Base-by-base conservation (phyloP, 2,113 vertebrate genomes). In the Scomber japonicus region DNA sequence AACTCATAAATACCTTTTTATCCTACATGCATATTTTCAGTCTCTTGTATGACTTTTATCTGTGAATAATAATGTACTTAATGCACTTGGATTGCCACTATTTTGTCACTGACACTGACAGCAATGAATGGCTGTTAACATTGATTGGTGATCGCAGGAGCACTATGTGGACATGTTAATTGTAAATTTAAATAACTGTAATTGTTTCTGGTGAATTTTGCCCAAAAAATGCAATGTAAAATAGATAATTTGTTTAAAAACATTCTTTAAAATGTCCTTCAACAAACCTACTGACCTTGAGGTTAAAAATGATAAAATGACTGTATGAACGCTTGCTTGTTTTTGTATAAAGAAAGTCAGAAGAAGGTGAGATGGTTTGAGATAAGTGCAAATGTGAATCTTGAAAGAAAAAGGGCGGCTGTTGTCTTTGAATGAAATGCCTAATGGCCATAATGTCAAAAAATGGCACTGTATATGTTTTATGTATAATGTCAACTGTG, bases 31-130 rank as follows among this genome's bases (percentile, higher is more conserved):
- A 69, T 67, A 61, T 35, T 46, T 77, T 78, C 54, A 50, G 50
- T 75, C 74, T 63, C 62, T 77, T 81, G 12, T 78, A 80, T 86
- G 62, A 83, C 71, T 53, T 77, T 75, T 73, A 65, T 82, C 54
- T 89, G 81, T 91, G 84, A 88, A 87, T 87, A 81, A 65, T 64
- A 49, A 81, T 82, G 70, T 87, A 86, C 76, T 87, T 81, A 69
- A 86, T 92, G 85, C 83, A 89, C 77, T 90, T 83, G 59, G 50
- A 81, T 54, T 57, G 49, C 69, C 24, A 71, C 40, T 66, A 24
- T 75, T 81, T 70, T 62, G 57, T 83, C 69, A 73, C 57, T 50
- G 66, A 44, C 44, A 64, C 50, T 83, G 64, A 63, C 62, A 70
- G 66, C 66, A 78, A 44, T 27, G 14, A 79, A 77, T 75, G 68